Percentiles rank a stretch among this genome's conserved stretches.
These are phyloP conservation scores for Trisateles emortualis DNA, from an alignment of 2,888 invertebrate species.

Conservation along the genomic window DNA sequence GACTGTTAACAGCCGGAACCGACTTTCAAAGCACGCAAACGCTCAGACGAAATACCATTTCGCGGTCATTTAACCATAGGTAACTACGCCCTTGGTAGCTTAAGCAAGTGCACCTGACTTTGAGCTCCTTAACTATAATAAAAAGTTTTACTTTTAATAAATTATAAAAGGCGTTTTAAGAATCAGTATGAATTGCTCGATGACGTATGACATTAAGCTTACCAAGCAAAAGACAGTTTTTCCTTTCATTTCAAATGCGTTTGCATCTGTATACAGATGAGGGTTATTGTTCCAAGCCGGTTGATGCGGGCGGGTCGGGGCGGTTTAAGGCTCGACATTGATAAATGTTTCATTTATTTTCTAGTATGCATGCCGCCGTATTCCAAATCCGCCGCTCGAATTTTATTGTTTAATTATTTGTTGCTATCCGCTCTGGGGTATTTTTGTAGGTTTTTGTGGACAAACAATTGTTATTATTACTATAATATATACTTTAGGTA, in stretches of 20 bases:
- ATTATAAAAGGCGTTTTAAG: conserved; percentile 4
- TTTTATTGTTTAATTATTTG: conserved; percentile 58
- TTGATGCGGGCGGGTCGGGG: conserved; percentile 58
- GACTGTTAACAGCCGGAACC: too few species aligned
- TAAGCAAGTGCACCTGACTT: too few species aligned
- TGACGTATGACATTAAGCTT: conserved; percentile 44
- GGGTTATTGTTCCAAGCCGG: conserved; percentile 57
- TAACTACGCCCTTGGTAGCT: too few species aligned
- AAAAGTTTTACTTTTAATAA: too few species aligned
- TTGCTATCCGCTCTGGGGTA: conserved; percentile 27
- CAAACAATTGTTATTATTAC: background rate
- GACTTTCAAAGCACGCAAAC: too few species aligned
- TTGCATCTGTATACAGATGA: conserved; percentile 50
- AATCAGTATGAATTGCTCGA: conserved; percentile 29
- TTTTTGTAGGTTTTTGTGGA: conserved; percentile 25
- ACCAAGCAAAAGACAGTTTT: conserved; percentile 43
- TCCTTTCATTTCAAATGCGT: conserved; percentile 48
- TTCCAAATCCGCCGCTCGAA: conserved; percentile 63
- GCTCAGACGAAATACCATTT: too few species aligned
- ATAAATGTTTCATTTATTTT: conserved; percentile 81
- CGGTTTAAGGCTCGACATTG: conserved; percentile 74
- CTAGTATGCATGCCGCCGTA: conserved; percentile 62
- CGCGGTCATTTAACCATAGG: too few species aligned
- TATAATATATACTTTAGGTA: too few species aligned
- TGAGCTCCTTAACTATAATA: too few species aligned